Conservation (phyloP, 2,797 vertebrate species). For the Sebastes umbrosus region DNA sequence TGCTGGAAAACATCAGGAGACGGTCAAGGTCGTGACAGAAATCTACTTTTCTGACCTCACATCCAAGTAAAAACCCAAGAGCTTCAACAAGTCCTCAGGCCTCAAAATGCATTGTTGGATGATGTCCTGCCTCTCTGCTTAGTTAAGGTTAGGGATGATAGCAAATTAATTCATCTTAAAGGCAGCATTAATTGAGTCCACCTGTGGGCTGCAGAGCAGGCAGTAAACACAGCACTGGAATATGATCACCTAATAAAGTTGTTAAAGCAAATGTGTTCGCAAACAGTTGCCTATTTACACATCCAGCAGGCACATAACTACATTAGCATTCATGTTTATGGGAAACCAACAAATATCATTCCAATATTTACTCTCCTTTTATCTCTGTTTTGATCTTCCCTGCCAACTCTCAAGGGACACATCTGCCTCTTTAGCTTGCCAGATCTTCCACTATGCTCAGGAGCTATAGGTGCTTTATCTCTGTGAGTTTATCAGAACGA, state of each 20-base stretch:
- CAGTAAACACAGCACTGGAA: not conserved
- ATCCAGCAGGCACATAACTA: not conserved
- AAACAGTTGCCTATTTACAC: constrained; percentile 1
- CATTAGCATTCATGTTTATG: not conserved
- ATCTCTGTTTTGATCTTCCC: constrained; percentile 3
- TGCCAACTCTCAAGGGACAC: not conserved
- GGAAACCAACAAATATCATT: not conserved
- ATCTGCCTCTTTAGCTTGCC: not conserved
- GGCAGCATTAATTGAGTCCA: not conserved
- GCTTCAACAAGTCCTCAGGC: not conserved
- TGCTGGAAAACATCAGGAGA: constrained; percentile 22
- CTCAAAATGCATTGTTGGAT: not conserved
- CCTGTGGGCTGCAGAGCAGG: not conserved
- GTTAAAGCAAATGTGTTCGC: not conserved
- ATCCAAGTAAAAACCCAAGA: not conserved
- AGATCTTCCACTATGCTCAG: not conserved
- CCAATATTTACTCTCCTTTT: not conserved
- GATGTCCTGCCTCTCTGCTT: not conserved
- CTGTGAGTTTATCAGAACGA: not conserved
- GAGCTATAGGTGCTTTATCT: not conserved
- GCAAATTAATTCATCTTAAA: not conserved
- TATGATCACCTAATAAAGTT: not conserved
- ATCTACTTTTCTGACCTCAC: constrained; percentile 12
- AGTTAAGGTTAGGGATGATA: not conserved
- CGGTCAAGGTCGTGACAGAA: constrained; percentile 32